Percentiles rank a stretch among this genome's conserved stretches.
These are phyloP conservation scores for Phragmatobia fuliginosa DNA, from an alignment of 2,888 invertebrate species.

Conservation along the genomic window DNA sequence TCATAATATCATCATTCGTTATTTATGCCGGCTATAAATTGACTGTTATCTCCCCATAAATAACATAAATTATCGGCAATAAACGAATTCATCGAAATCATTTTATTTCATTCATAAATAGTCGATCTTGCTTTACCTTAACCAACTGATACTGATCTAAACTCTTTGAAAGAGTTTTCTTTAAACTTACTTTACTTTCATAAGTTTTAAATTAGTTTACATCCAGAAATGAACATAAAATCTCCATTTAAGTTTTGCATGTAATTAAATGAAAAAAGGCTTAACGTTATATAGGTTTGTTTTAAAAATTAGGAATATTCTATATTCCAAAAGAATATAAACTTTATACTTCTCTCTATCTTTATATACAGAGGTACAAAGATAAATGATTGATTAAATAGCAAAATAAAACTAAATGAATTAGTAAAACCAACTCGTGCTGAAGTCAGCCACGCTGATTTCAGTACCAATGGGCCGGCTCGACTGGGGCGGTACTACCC, in stretches of 20 bases:
- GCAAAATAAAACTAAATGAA: too few species aligned
- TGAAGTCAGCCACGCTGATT: too few species aligned
- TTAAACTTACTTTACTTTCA: not conserved
- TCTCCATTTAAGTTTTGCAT: not conserved
- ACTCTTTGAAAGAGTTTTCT: not conserved
- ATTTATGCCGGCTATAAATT: constrained; percentile 20
- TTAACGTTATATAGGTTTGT: not conserved
- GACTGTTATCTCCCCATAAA: constrained; percentile 15
- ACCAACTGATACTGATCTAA: not conserved
- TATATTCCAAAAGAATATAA: not conserved
- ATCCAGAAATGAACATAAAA: not conserved
- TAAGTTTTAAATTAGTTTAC: constrained; percentile 1
- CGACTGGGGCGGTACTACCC: too few species aligned
- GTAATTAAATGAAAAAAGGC: not conserved
- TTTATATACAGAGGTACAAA: not conserved
- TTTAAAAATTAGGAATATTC: not conserved
- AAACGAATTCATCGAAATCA: constrained; percentile 1
- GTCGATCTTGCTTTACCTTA: not conserved
- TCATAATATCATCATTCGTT: constrained; percentile 16
- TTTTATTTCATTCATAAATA: not conserved
- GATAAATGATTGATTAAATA: not conserved
- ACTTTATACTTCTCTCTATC: not conserved
- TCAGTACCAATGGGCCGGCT: too few species aligned
- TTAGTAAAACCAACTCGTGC: too few species aligned
- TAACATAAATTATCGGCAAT: constrained; percentile 9